Evolutionary conservation across 2,888 invertebrate genomes (phyloP).

Genomic region (Abrostola tripartita): DNA sequence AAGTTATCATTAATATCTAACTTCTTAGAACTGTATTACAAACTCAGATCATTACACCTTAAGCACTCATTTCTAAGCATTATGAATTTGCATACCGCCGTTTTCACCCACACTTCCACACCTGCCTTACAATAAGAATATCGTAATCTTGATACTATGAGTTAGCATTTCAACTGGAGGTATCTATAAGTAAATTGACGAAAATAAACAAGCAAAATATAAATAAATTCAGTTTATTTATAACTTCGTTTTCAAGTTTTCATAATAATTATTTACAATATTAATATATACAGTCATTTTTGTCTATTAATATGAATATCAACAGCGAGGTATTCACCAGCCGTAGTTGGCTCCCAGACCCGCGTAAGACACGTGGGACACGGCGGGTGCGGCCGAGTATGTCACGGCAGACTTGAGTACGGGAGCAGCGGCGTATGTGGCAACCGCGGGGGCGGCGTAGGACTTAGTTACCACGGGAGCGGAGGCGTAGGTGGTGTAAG

Average conservation of each 20-base stretch:
- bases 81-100: no score
- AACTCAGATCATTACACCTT: no score
- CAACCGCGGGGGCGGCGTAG: constrained; percentile 68
- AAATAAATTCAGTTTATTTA: constrained; percentile 4
- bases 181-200: neutral
- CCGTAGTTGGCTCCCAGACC: constrained; percentile 67
- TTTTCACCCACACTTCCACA: no score
- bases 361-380: constrained; percentile 87
- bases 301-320: constrained; percentile 25
- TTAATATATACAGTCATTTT: constrained; percentile 25
- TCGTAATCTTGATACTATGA: neutral
- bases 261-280: constrained; percentile 18
- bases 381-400: constrained; percentile 79
- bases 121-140: neutral
- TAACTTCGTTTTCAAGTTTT: constrained; percentile 28
- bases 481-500: constrained; percentile 60
- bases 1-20: no score
- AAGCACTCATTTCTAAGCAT: no score
- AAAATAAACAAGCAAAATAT: neutral
- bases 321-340: constrained; percentile 70
- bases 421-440: constrained; percentile 59
- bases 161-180: neutral
- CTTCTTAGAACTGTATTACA: no score
- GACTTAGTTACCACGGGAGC: constrained; percentile 63
- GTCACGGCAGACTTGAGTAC: constrained; percentile 68